Evolutionary conservation across 2,797 vertebrate species (phyloP).

Genomic region (Characodon lateralis): DNA sequence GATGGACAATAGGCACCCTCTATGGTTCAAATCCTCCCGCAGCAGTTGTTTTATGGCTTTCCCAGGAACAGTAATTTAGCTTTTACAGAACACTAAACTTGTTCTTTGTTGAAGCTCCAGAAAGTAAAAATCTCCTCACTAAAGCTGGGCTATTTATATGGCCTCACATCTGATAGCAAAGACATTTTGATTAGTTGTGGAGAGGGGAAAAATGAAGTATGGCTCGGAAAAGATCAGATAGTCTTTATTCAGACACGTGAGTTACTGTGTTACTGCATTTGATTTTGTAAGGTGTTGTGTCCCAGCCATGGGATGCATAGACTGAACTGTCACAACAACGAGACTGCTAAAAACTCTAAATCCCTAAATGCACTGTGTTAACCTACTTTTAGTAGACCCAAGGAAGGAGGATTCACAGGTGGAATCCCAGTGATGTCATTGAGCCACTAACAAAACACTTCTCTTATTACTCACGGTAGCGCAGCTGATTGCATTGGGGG

Average conservation of each 20-base stretch:
- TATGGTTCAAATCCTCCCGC: slow-evolving; percentile 46
- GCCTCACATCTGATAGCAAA: slow-evolving; percentile 31
- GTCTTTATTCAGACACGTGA: slow-evolving; percentile 8
- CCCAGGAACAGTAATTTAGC: slow-evolving; percentile 46
- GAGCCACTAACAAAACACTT: too few species aligned
- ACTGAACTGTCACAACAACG: too few species aligned
- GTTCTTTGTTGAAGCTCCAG: slow-evolving; percentile 40
- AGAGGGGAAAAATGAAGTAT: slow-evolving; percentile 20
- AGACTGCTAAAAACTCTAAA: too few species aligned
- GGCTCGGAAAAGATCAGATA: slow-evolving; percentile 14
- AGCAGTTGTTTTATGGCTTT: slow-evolving; percentile 53
- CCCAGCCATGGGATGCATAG: too few species aligned
- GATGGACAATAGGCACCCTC: slow-evolving; percentile 43
- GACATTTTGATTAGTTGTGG: slow-evolving; percentile 5
- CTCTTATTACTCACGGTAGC: too few species aligned
- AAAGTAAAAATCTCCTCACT: slow-evolving; percentile 20
- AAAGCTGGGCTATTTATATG: slow-evolving; percentile 14
- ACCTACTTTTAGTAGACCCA: too few species aligned
- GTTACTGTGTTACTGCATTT: neutral
- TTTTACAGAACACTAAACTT: slow-evolving; percentile 54
- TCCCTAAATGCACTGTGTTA: too few species aligned
- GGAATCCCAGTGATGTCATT: too few species aligned
- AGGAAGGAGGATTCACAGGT: too few species aligned
- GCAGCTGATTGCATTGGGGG: too few species aligned
- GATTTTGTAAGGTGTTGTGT: too few species aligned